These are phyloP conservation scores for Volucella zonaria DNA, from an alignment of 2,888 invertebrate species.

Conservation along the genomic window DNA sequence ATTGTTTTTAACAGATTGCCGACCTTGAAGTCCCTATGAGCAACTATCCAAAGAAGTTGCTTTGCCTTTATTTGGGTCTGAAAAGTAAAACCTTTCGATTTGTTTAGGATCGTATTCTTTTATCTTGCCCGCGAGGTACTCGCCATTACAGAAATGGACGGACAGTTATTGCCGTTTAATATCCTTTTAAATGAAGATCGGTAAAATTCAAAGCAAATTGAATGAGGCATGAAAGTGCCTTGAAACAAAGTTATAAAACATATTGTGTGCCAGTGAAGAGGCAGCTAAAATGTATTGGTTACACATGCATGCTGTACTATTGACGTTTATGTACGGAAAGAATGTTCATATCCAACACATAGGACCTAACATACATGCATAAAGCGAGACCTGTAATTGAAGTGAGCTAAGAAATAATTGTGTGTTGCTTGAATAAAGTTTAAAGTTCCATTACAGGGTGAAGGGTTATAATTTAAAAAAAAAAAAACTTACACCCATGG, in stretches of 20 bases:
- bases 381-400: too few species aligned
- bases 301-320: neutral
- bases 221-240: conserved; percentile 67
- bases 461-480: too few species aligned
- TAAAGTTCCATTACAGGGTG: too few species aligned
- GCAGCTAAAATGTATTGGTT: neutral
- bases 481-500: too few species aligned
- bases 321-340: neutral
- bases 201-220: conserved; percentile 58
- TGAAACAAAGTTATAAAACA: conserved; percentile 69
- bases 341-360: too few species aligned
- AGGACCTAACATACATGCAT: too few species aligned
- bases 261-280: neutral
- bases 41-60: conserved; percentile 9
- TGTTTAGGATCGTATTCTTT: conserved; percentile 41
- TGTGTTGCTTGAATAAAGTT: too few species aligned
- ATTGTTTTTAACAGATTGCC: conserved; percentile 38
- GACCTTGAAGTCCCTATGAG: conserved; percentile 28
- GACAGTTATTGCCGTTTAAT: conserved; percentile 71
- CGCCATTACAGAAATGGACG: conserved; percentile 34
- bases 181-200: conserved; percentile 65
- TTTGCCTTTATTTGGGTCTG: conserved; percentile 4
- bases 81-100: conserved; percentile 28
- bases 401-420: too few species aligned
- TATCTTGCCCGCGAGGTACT: conserved; percentile 49